Evolutionary conservation across 2,113 vertebrate species (phyloP).

Genomic region (Aegotheles bennettii): DNA sequence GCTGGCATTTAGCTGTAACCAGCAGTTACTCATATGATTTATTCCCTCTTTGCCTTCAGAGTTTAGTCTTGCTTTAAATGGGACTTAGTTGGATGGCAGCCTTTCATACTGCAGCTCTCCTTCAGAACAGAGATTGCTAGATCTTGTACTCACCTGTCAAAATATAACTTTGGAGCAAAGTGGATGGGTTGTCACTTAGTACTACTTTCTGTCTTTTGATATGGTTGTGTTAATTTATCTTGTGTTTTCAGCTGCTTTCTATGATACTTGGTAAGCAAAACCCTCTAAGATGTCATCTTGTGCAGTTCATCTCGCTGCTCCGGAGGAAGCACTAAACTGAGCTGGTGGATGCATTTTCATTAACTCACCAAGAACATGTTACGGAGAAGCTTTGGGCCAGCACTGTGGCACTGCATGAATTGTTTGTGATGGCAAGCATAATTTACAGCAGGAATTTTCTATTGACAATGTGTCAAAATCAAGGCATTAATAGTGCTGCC

Average conservation of each 20-base stretch:
- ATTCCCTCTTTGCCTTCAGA: constrained; percentile 6
- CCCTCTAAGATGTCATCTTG: background rate
- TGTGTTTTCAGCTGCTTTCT: background rate
- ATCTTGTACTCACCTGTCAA: background rate
- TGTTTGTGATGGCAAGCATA: background rate
- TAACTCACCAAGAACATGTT: background rate
- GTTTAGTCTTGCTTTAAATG: constrained; percentile 21
- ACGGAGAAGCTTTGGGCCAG: background rate
- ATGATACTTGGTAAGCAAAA: background rate
- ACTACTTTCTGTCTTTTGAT: background rate
- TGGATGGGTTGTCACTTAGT: background rate
- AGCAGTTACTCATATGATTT: background rate
- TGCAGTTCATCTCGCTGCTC: background rate
- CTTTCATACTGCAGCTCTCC: background rate
- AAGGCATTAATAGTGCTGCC: background rate
- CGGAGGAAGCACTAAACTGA: background rate
- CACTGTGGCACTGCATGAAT: background rate
- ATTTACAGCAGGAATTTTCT: background rate
- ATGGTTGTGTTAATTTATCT: background rate
- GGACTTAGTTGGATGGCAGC: background rate
- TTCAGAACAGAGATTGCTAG: background rate
- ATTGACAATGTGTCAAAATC: background rate
- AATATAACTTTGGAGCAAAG: background rate
- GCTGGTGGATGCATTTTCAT: background rate
- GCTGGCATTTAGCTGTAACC: constrained; percentile 2